Conservation (phyloP, 2,797 vertebrate genomes). For the Betta splendens region DNA sequence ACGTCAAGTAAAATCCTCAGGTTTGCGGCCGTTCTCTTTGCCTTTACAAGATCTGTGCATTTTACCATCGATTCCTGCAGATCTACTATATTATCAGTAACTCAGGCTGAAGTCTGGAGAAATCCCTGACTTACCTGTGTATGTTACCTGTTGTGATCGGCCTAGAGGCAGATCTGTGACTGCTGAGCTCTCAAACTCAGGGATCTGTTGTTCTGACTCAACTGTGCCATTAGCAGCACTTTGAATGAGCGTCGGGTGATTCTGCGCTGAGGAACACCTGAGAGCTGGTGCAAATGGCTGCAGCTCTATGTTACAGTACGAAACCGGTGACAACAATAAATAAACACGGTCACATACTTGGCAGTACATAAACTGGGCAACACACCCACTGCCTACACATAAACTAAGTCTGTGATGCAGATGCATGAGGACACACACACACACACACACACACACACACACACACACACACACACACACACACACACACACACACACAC, state of each 20-base stretch:
- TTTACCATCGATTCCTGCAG: no score
- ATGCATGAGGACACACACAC: conserved; percentile 40
- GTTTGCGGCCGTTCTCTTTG: no score
- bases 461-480: conserved; percentile 8
- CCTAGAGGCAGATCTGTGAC: background rate
- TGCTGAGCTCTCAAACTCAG: background rate
- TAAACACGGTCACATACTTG: conserved; percentile 41
- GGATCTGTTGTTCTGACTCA: background rate
- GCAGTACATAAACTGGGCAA: conserved; percentile 47
- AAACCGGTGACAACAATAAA: conserved; percentile 37
- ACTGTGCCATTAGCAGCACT: no score
- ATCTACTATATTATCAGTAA: no score
- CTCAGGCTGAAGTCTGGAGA: no score
- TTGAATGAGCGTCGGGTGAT: background rate
- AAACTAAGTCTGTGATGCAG: conserved; percentile 49
- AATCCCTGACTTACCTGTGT: no score
- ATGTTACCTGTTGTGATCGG: no score
- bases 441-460: no score
- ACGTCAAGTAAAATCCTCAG: no score
- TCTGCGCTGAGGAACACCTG: background rate
- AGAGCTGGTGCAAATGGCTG: background rate
- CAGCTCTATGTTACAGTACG: conserved; percentile 7
- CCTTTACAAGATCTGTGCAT: no score
- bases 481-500: conserved; percentile 26
- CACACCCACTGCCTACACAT: conserved; percentile 37